phyloP scores from a whole-genome alignment of 2,797 vertebrate species.

The Cynodonichthys magdalenae region DNA sequence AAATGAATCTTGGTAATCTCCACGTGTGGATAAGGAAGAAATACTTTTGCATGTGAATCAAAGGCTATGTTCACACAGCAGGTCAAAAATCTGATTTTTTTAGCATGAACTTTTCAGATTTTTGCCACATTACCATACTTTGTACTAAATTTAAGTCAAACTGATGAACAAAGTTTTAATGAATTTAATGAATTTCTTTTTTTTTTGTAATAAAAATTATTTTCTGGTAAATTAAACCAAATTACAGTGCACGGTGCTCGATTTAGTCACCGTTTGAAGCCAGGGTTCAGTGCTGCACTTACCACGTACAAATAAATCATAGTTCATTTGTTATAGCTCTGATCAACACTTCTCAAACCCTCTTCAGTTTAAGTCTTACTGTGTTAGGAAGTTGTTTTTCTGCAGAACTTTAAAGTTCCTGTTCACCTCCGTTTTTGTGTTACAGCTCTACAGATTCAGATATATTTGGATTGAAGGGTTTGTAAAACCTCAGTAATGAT shows the following conservation, averaged over 20 bases:
- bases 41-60: too few species aligned
- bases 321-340: not conserved
- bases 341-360: not conserved
- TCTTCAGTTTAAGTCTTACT: not conserved
- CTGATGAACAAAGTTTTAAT: too few species aligned
- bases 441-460: too few species aligned
- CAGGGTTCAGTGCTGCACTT: constrained; percentile 4
- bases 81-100: too few species aligned
- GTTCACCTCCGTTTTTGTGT: too few species aligned
- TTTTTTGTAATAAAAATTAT: not conserved
- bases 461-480: too few species aligned
- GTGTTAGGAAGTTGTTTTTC: not conserved
- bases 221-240: not conserved
- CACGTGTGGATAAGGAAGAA: not conserved
- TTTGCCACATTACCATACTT: not conserved
- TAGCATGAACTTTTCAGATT: not conserved
- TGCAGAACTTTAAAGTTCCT: too few species aligned
- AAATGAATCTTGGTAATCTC: not conserved
- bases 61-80: too few species aligned
- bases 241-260: not conserved
- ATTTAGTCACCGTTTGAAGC: constrained; percentile 1
- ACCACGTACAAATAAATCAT: not conserved
- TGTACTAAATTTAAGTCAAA: too few species aligned
- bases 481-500: too few species aligned
- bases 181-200: not conserved